Base-by-base conservation (phyloP, 2,888 invertebrate genomes). In the Melinopterus prodromus region DNA sequence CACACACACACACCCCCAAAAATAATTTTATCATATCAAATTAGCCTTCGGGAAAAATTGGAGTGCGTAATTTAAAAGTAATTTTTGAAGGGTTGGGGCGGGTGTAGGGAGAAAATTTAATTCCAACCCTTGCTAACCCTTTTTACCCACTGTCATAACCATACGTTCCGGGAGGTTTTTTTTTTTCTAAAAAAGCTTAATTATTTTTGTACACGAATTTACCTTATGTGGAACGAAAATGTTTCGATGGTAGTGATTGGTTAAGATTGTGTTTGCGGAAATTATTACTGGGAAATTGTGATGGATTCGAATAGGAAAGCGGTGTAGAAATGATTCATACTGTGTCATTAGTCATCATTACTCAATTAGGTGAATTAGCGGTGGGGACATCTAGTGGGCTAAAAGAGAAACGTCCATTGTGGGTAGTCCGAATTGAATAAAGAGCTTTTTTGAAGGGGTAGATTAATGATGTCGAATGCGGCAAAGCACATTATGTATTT, bases 301-400 rank as follows among this genome's bases (percentile, higher is more conserved):
- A 53, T 53, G 53, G 53, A 53, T 12, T 12, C 53, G 12, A 26
- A 26, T 26, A 26, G 26, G 26, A 26, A 26, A 26, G 26, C 26
- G 26, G 26, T 26, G 26, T 26, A 2, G 26, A 3, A 86, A 87
- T 88, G 88, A 88, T 88, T 87, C 88, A 88, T 88, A 87, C 89
- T 87, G 84, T 88, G 88, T 88, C 88, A 89, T 89, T 89, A 89
- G 86, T 89, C 89, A 89, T 89, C 89, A 88, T 89, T 89, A 87
- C 88, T 88, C 89, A 89, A 89, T 89, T 89, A 89, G 87, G 86
- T 86, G 87, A 88, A 89, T 89, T 89, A 89, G 88, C 86, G 84
- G 83, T 69, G 36, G 82, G 83, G 83, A 84, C 82, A 81, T 83
- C 83, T 84, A 53, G 53, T 26, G 53, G 7, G 12, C 53, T 53